phyloP scores from a whole-genome alignment of 2,888 invertebrate species.

The Mythimna lalbum region DNA sequence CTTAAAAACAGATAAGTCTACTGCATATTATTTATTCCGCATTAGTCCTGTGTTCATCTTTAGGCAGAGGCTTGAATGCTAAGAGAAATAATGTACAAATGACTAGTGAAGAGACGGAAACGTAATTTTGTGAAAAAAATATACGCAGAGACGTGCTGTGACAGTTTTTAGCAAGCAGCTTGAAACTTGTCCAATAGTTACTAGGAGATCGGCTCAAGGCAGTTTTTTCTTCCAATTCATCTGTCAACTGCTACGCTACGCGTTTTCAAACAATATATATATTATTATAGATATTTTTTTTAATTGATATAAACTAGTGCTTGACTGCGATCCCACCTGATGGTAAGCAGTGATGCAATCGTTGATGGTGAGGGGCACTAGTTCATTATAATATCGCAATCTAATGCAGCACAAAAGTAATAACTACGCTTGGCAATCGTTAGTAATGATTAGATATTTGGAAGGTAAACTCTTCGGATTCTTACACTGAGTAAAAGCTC shows the following conservation, averaged over 20 bases:
- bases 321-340: too few species aligned
- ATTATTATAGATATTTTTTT: too few species aligned
- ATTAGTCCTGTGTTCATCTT: neutral
- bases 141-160: neutral
- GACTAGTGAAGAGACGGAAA: neutral
- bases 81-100: neutral
- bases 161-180: neutral
- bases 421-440: slow-evolving; percentile 24
- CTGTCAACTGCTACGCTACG: too few species aligned
- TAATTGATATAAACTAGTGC: too few species aligned
- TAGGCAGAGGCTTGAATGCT: neutral
- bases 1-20: too few species aligned
- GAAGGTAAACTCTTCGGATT: slow-evolving; percentile 9
- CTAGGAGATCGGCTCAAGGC: too few species aligned
- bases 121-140: neutral
- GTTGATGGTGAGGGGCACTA: too few species aligned
- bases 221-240: too few species aligned
- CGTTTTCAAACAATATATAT: too few species aligned
- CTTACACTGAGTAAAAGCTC: slow-evolving; percentile 48
- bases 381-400: neutral
- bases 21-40: neutral
- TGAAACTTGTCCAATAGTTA: too few species aligned
- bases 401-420: neutral
- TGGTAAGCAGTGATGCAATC: too few species aligned
- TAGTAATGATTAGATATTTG: slow-evolving; percentile 2